Evolutionary conservation across 2,113 vertebrate genomes (phyloP).

Genomic region (Psilopogon haemacephalus): DNA sequence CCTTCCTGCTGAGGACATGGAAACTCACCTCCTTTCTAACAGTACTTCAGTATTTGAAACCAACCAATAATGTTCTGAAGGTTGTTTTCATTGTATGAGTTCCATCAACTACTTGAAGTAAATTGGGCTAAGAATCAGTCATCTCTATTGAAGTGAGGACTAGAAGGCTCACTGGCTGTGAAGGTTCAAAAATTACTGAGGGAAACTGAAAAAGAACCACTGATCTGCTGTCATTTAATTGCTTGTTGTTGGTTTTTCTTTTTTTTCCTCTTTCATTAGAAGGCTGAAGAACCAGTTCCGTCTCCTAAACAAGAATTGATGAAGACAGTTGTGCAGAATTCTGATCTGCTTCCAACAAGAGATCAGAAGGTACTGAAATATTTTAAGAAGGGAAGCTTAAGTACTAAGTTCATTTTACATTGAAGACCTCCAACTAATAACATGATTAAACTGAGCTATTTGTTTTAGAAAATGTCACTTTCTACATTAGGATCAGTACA

Average conservation of each 20-base stretch:
- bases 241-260: background rate
- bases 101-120: background rate
- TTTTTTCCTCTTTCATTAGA: background rate
- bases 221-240: background rate
- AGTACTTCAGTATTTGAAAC: background rate
- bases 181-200: background rate
- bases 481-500: accelerated
- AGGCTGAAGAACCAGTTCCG: conserved; percentile 62
- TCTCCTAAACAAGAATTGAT: conserved; percentile 52
- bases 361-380: conserved; percentile 75
- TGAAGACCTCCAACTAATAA: background rate
- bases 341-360: conserved; percentile 32
- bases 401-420: background rate
- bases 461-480: background rate
- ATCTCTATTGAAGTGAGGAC: background rate
- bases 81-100: background rate
- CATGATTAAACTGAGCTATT: background rate
- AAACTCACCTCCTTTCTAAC: background rate
- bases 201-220: background rate
- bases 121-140: background rate
- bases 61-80: background rate
- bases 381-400: background rate
- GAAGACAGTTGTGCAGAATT: conserved; percentile 21
- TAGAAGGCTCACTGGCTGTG: background rate
- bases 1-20: background rate